These are phyloP conservation scores for Sinotaia quadrata DNA, from an alignment of 2,888 invertebrate genomes.

Conservation along the genomic window DNA sequence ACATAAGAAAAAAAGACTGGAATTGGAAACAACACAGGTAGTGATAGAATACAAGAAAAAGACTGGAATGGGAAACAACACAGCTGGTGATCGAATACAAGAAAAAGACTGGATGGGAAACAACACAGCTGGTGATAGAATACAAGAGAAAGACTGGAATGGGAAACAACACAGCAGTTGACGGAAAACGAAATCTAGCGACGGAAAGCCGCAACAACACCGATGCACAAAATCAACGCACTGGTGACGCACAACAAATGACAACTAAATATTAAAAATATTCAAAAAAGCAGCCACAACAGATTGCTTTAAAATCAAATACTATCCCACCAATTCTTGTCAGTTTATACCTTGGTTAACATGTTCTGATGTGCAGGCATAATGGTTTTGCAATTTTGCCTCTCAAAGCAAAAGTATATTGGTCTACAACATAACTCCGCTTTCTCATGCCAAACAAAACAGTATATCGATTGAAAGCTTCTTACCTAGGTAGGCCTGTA, in stretches of 20 bases:
- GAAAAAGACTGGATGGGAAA: neutral
- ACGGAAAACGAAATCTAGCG: neutral
- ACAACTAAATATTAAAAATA: too few species aligned
- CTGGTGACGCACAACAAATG: too few species aligned
- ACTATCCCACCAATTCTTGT: too few species aligned
- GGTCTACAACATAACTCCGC: too few species aligned
- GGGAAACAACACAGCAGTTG: neutral
- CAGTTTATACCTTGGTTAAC: too few species aligned
- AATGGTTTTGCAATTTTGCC: too few species aligned
- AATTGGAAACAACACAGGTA: neutral
- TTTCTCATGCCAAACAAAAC: neutral
- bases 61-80: neutral
- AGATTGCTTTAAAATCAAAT: too few species aligned
- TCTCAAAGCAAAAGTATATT: too few species aligned
- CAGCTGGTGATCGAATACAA: neutral
- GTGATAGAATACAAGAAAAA: neutral
- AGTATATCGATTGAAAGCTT: neutral
- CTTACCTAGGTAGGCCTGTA: constrained; percentile 1
- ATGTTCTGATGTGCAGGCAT: too few species aligned
- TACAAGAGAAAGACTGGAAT: neutral
- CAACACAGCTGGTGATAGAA: neutral
- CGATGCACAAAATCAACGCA: too few species aligned
- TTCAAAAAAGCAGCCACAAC: too few species aligned
- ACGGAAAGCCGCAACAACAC: too few species aligned
- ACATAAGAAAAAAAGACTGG: neutral